These are phyloP conservation scores for Lissonota sp. DNA, from an alignment of 2,888 invertebrate species.

Conservation along the genomic window DNA sequence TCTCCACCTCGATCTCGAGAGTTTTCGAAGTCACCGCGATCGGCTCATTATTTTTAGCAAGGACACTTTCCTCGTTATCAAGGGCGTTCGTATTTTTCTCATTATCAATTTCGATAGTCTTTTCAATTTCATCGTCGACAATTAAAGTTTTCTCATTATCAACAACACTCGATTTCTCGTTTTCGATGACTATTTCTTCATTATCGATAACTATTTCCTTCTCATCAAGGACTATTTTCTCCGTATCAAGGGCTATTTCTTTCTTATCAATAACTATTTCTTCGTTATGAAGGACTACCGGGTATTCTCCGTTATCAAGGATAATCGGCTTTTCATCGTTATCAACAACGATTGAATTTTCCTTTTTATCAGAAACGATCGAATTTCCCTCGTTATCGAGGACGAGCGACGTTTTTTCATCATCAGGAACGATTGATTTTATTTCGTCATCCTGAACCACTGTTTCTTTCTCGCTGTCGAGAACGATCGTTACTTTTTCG, in stretches of 20 bases:
- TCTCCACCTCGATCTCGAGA: slow-evolving; percentile 39
- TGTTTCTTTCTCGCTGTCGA: too few relatives aligned
- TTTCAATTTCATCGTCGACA: background rate
- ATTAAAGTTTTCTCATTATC: background rate
- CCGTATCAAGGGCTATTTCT: background rate
- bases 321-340: too few relatives aligned
- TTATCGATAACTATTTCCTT: slow-evolving; percentile 3
- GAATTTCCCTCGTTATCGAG: background rate
- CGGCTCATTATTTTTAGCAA: too few relatives aligned
- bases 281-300: too few relatives aligned
- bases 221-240: background rate
- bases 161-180: slow-evolving; percentile 2
- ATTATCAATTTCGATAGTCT: background rate
- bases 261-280: too few relatives aligned
- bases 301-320: too few relatives aligned
- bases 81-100: background rate
- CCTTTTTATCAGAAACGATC: too few relatives aligned
- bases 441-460: too few relatives aligned
- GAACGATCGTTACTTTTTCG: too few relatives aligned
- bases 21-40: slow-evolving; percentile 38
- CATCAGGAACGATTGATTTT: too few relatives aligned
- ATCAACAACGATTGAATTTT: too few relatives aligned
- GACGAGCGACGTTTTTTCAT: too few relatives aligned
- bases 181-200: slow-evolving; percentile 4
- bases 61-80: slow-evolving; percentile 6